Conservation (phyloP, 2,888 invertebrate genomes). For the Desoria tigrina region DNA sequence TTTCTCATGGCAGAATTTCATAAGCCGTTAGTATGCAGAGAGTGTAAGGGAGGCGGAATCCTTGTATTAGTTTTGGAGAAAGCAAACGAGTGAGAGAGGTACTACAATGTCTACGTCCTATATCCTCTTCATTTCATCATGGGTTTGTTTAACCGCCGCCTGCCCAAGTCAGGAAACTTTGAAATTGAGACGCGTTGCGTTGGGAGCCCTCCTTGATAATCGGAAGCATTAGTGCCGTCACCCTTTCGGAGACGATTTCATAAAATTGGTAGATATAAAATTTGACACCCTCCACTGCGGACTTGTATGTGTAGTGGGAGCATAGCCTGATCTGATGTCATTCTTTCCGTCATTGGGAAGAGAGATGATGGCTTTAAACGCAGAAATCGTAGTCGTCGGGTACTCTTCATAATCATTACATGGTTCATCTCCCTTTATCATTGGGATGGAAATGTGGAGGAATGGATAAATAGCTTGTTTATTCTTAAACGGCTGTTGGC, state of each 20-base stretch:
- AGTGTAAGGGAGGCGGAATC: conserved; percentile 8
- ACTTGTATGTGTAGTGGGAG: no score
- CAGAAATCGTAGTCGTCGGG: no score
- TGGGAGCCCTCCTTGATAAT: not conserved
- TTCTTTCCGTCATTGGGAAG: no score
- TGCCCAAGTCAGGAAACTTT: not conserved
- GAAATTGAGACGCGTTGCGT: conserved; percentile 12
- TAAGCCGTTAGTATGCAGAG: conserved; percentile 22
- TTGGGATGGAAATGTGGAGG: not conserved
- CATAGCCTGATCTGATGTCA: no score
- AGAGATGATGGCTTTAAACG: no score
- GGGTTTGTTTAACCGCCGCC: not conserved
- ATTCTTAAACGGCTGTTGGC: no score
- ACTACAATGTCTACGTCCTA: not conserved
- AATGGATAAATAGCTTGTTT: no score
- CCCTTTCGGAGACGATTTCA: conserved; percentile 12
- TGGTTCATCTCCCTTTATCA: conserved; percentile 1
- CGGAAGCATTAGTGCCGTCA: conserved; percentile 13
- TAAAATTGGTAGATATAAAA: conserved; percentile 16
- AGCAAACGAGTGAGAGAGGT: not conserved
- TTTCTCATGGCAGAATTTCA: conserved; percentile 8
- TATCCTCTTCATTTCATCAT: not conserved
- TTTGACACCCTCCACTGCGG: not conserved
- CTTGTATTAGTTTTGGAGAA: conserved; percentile 5
- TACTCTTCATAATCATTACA: not conserved